A percentile compares a stretch with the other conserved stretches of the same genome.
Evolutionary conservation across 2,113 vertebrate species (phyloP).

Genomic region (Prolemur simus): DNA sequence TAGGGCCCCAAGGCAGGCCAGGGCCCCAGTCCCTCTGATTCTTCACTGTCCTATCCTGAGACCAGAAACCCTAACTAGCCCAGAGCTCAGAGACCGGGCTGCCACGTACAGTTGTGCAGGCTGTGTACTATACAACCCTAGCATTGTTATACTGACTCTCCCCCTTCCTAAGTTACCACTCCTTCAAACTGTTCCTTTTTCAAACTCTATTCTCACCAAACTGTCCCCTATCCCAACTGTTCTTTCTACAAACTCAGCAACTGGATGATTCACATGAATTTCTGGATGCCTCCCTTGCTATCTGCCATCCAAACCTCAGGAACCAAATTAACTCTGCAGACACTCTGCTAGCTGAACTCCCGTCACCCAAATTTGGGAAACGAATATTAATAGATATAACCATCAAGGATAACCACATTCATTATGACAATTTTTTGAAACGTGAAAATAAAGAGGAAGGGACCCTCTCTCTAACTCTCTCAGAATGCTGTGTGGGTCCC

Average conservation of each 20-base stretch:
- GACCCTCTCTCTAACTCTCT: neutral
- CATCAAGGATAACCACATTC: neutral
- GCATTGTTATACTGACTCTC: neutral
- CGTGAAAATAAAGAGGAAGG: neutral
- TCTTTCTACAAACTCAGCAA: neutral
- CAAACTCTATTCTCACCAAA: neutral
- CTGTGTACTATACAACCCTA: neutral
- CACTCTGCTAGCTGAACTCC: neutral
- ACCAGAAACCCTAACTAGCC: neutral
- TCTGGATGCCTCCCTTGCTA: neutral
- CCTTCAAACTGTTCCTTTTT: neutral
- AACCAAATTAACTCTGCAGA: neutral
- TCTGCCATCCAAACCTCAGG: neutral
- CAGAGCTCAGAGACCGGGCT: neutral
- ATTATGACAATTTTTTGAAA: neutral
- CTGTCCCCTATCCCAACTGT: neutral
- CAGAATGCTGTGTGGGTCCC: neutral
- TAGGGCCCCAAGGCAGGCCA: neutral
- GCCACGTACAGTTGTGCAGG: accelerated
- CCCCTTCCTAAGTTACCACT: neutral
- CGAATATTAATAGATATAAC: neutral
- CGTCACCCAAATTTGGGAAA: neutral
- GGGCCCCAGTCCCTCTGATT: neutral
- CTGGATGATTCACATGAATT: neutral
- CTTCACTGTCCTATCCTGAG: neutral